Percentiles rank a stretch among this genome's conserved stretches.
phyloP scores from a whole-genome alignment of 1,140 invertebrate species.

The Augochlora pura region DNA sequence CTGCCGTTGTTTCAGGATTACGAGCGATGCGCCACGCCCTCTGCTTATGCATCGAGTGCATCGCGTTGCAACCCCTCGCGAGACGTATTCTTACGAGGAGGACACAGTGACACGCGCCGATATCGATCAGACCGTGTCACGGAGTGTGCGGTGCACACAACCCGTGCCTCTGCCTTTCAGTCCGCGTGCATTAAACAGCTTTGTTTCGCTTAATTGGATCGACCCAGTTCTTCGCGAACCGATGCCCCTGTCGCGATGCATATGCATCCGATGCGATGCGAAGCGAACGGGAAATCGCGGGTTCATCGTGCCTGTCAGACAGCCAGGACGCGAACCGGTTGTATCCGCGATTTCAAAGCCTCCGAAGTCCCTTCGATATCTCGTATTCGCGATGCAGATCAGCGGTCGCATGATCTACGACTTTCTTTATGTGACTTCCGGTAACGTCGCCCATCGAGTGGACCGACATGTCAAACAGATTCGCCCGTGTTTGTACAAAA shows the following conservation, averaged over 20 bases:
- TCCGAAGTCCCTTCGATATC: background rate
- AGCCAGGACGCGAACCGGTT: background rate
- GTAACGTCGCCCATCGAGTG: background rate
- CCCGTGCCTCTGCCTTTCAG: conserved; percentile 32
- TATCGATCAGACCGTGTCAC: conserved; percentile 52
- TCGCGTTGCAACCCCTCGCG: background rate
- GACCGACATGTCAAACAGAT: background rate
- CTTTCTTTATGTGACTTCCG: background rate
- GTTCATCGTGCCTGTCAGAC: background rate
- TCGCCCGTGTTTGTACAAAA: background rate
- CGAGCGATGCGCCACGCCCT: conserved; percentile 27
- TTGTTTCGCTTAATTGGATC: conserved; percentile 65
- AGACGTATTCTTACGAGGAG: conserved; percentile 46
- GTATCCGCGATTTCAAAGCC: background rate
- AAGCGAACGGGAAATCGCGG: conserved; percentile 8
- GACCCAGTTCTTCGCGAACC: conserved; percentile 56
- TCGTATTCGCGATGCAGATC: background rate
- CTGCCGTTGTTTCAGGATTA: too few relatives aligned
- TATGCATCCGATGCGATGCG: conserved; percentile 33
- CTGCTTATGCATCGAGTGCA: conserved; percentile 3
- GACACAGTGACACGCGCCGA: conserved; percentile 42
- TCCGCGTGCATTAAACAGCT: conserved; percentile 55
- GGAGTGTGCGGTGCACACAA: conserved; percentile 23
- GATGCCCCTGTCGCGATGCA: conserved; percentile 40
- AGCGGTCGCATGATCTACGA: background rate